Evolutionary conservation across 2,797 vertebrate genomes (phyloP).

Genomic region (Scolopax bukidnonensis): DNA sequence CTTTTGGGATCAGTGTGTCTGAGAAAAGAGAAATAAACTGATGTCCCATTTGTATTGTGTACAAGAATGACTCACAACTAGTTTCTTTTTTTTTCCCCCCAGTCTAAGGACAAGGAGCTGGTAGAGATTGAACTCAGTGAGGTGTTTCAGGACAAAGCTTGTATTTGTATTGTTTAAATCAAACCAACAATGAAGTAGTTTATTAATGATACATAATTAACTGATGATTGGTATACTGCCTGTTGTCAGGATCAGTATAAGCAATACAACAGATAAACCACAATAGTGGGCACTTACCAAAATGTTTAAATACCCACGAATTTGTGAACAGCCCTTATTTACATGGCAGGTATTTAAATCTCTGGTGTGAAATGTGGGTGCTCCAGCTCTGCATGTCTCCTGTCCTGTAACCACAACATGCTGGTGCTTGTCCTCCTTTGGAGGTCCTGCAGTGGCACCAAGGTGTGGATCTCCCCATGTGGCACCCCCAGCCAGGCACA

Average conservation of each 20-base stretch:
- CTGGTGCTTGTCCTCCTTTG: not conserved
- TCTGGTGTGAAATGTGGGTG: not conserved
- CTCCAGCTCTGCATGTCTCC: not conserved
- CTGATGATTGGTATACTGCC: not conserved
- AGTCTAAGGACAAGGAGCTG: not conserved
- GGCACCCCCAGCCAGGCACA: rapidly evolving
- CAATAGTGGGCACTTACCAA: not conserved
- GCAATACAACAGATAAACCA: not conserved
- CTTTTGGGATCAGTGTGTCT: not conserved
- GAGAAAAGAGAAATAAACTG: not conserved
- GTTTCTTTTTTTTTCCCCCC: not conserved
- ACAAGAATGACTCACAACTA: not conserved
- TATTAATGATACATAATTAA: not conserved
- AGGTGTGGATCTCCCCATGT: rapidly evolving
- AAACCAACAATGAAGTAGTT: not conserved
- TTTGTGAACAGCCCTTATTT: not conserved
- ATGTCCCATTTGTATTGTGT: not conserved
- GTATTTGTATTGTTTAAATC: not conserved
- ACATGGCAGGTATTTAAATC: not conserved
- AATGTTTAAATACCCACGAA: not conserved
- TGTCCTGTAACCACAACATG: rapidly evolving
- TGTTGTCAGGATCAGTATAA: not conserved
- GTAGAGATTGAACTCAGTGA: not conserved
- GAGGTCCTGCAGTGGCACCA: not conserved
- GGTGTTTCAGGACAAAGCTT: not conserved